These are phyloP conservation scores for Brachynemurus nebulosus DNA, from an alignment of 2,888 invertebrate genomes.

Conservation along the genomic window DNA sequence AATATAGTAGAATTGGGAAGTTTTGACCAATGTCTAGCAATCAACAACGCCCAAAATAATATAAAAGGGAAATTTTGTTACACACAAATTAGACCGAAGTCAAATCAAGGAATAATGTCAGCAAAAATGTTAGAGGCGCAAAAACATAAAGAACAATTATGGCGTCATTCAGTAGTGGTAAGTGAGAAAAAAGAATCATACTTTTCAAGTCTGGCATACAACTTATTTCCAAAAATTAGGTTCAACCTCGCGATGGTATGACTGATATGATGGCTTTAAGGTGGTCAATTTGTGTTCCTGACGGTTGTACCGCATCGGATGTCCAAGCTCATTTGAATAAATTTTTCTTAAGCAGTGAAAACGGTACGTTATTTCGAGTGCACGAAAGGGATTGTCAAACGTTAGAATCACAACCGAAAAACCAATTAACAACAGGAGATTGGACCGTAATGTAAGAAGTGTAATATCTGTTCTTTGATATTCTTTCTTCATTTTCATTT, in stretches of 20 bases:
- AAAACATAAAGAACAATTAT: too few relatives aligned
- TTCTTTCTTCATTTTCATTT: not conserved
- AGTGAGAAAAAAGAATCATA: too few relatives aligned
- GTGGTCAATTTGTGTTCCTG: constrained; percentile 4
- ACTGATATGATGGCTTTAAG: too few relatives aligned
- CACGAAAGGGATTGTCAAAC: constrained; percentile 1
- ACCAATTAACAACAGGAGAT: not conserved
- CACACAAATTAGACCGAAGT: too few relatives aligned
- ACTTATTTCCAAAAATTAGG: too few relatives aligned
- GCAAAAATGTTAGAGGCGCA: too few relatives aligned
- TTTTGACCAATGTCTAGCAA: constrained; percentile 33
- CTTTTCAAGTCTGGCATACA: too few relatives aligned
- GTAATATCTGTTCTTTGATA: too few relatives aligned
- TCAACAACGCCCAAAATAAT: constrained; percentile 17
- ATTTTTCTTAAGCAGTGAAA: not conserved
- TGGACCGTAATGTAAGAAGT: constrained; percentile 3
- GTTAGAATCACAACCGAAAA: not conserved
- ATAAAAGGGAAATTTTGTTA: constrained; percentile 1
- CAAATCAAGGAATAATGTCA: too few relatives aligned
- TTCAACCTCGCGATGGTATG: too few relatives aligned
- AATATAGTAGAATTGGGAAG: constrained; percentile 32
- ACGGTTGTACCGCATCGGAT: not conserved
- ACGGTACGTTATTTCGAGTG: too few relatives aligned
- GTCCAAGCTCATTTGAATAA: not conserved
- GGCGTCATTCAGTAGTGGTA: too few relatives aligned